Evolutionary conservation across 2,888 invertebrate genomes (phyloP).

Genomic region (Melangyna quadrimaculata): DNA sequence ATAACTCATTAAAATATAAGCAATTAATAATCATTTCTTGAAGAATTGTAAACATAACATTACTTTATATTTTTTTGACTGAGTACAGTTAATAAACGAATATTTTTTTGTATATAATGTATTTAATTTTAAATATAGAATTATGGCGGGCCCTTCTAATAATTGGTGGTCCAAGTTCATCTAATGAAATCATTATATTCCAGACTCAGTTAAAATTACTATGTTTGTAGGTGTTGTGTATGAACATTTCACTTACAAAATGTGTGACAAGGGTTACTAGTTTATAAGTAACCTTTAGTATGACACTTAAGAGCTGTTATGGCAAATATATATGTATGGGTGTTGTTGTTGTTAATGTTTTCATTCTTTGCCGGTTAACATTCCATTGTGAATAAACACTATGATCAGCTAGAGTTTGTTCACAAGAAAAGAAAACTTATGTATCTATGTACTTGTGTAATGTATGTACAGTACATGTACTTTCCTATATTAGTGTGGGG

Average conservation of each 20-base stretch:
- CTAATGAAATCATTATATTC: background rate
- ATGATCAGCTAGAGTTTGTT: too few species aligned
- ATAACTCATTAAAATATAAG: background rate
- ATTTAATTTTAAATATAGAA: background rate
- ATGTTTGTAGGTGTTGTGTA: background rate
- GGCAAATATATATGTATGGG: background rate
- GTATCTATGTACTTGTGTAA: too few species aligned
- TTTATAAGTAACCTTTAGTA: background rate
- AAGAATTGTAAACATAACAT: background rate
- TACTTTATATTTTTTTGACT: background rate
- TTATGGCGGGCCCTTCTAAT: background rate
- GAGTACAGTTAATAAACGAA: background rate
- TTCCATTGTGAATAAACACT: background rate
- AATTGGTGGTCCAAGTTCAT: background rate
- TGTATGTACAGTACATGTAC: too few species aligned
- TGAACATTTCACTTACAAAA: background rate
- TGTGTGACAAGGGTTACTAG: background rate
- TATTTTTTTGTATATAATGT: background rate
- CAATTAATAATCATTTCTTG: background rate
- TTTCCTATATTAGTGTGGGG: too few species aligned
- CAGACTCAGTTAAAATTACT: background rate
- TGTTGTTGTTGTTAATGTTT: background rate
- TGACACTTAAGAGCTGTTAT: background rate
- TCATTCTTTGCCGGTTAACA: background rate
- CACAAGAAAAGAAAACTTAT: too few species aligned